A percentile compares a stretch with the other conserved stretches of the same genome.
These are phyloP conservation scores for Caprella mutica DNA, from an alignment of 2,888 invertebrate species.

Conservation along the genomic window DNA sequence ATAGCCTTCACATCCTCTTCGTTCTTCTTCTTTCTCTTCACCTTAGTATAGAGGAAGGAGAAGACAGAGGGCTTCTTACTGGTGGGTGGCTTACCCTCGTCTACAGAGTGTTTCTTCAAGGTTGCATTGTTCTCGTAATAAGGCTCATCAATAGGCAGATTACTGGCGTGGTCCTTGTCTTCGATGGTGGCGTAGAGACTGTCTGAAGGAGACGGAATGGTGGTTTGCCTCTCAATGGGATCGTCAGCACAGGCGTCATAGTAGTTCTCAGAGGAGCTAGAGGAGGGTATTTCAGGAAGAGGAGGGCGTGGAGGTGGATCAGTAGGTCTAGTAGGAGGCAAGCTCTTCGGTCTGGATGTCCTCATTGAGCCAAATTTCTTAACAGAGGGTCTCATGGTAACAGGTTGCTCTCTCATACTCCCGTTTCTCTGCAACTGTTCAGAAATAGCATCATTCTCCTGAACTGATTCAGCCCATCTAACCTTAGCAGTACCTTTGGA, in stretches of 20 bases:
- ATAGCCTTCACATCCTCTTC: constrained; percentile 13
- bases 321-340: constrained; percentile 31
- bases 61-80: constrained; percentile 28
- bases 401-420: constrained; percentile 28
- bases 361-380: constrained; percentile 34
- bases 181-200: constrained; percentile 33
- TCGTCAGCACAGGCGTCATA: constrained; percentile 30
- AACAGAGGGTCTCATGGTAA: constrained; percentile 26
- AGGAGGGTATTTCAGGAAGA: constrained; percentile 27
- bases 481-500: constrained; percentile 24
- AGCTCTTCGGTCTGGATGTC: constrained; percentile 27
- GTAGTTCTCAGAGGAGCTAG: constrained; percentile 27
- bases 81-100: background rate
- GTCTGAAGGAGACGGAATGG: constrained; percentile 22
- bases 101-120: constrained; percentile 3
- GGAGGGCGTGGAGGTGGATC: constrained; percentile 33
- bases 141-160: constrained; percentile 5
- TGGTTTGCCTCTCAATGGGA: constrained; percentile 16
- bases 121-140: too few relatives aligned
- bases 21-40: constrained; percentile 23
- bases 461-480: constrained; percentile 30
- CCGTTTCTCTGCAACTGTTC: constrained; percentile 23
- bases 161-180: constrained; percentile 16
- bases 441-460: background rate
- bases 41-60: constrained; percentile 29